Evolutionary conservation across 2,888 invertebrate genomes (phyloP).

Genomic region (Tetheella fluctuosa): DNA sequence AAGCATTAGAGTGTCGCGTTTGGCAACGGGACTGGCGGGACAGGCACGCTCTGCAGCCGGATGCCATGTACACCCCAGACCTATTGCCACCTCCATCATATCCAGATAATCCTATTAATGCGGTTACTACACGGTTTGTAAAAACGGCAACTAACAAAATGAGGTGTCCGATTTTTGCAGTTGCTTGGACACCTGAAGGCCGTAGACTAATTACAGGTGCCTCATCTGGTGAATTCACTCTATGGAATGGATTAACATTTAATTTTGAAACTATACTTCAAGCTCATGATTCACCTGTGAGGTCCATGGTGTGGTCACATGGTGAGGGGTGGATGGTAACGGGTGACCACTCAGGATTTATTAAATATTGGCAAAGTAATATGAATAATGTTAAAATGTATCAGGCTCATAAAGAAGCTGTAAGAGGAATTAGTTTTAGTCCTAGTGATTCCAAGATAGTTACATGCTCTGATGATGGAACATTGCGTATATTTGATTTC

Average conservation of each 20-base stretch:
- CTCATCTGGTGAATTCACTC: slow-evolving; percentile 99
- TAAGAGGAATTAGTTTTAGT: slow-evolving; percentile 99
- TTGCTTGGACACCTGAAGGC: slow-evolving; percentile 99
- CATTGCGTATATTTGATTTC: slow-evolving; percentile 99
- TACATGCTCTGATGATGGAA: slow-evolving; percentile 99
- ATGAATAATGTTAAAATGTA: slow-evolving; percentile 99
- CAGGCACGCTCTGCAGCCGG: slow-evolving; percentile 95
- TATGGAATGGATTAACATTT: slow-evolving; percentile 99
- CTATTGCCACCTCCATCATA: slow-evolving; percentile 97
- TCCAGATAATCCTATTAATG: slow-evolving; percentile 97
- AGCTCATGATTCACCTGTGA: slow-evolving; percentile 99
- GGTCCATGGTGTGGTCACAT: slow-evolving; percentile 99
- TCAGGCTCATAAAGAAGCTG: slow-evolving; percentile 99
- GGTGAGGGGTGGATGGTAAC: slow-evolving; percentile 99
- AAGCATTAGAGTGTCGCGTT: slow-evolving; percentile 95
- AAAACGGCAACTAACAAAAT: slow-evolving; percentile 99
- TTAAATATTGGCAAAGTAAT: slow-evolving; percentile 99
- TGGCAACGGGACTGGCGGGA: slow-evolving; percentile 98
- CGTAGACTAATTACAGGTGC: slow-evolving; percentile 98
- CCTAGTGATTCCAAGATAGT: slow-evolving; percentile 99
- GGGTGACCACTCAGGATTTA: slow-evolving; percentile 98
- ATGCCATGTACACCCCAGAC: slow-evolving; percentile 97
- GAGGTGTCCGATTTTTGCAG: slow-evolving; percentile 99
- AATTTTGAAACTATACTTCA: slow-evolving; percentile 99
- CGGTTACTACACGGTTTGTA: slow-evolving; percentile 97